Conservation (phyloP, 2,113 vertebrate species). For the Lota lota region DNA sequence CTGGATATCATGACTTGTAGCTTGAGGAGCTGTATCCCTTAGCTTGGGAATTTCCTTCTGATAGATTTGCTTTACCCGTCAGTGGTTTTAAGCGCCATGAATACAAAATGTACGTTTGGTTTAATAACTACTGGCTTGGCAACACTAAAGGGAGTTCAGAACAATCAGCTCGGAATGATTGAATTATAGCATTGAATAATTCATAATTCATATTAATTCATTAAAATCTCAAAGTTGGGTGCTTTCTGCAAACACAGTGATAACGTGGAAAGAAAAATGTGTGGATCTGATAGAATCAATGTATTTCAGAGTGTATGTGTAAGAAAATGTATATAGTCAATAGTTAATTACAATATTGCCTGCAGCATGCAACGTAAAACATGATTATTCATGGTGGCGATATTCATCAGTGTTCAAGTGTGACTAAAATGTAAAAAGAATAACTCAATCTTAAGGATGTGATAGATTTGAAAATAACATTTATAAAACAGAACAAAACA, state of each 20-base stretch:
- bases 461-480: background rate
- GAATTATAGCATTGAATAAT: constrained; percentile 50
- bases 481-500: background rate
- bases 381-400: background rate
- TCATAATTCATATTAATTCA: constrained; percentile 50
- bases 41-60: constrained; percentile 43
- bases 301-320: no score
- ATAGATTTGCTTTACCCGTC: constrained; percentile 27
- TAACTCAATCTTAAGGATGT: background rate
- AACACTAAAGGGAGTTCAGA: constrained; percentile 38
- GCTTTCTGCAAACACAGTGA: no score
- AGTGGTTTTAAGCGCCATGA: constrained; percentile 39
- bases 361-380: background rate
- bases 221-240: constrained; percentile 10
- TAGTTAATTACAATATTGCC: background rate
- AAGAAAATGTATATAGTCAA: background rate
- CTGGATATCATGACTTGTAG: constrained; percentile 32
- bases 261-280: no score
- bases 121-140: constrained; percentile 43
- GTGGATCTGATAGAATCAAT: no score
- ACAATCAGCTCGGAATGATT: constrained; percentile 44
- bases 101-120: constrained; percentile 44
- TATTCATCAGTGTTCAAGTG: background rate
- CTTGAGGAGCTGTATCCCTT: constrained; percentile 27
- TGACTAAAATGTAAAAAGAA: background rate